Evolutionary conservation across 2,888 invertebrate species (phyloP).

Genomic region (Folsomia manolachei): DNA sequence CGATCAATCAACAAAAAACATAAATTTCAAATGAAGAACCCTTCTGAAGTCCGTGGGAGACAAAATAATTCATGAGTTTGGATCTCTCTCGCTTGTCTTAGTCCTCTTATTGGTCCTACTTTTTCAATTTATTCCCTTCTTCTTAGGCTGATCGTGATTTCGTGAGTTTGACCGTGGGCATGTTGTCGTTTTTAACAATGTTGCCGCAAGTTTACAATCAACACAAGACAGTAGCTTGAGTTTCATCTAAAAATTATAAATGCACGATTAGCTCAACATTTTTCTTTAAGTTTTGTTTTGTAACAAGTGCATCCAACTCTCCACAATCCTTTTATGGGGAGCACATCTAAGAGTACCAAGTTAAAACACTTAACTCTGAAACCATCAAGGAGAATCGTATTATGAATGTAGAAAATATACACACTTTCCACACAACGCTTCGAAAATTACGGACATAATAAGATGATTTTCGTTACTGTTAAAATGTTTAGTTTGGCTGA

Average conservation of each 20-base stretch:
- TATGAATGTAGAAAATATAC: too few species aligned
- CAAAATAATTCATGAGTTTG: constrained; percentile 16
- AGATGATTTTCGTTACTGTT: too few species aligned
- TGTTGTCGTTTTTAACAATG: background rate
- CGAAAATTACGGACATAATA: too few species aligned
- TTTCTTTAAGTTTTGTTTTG: background rate
- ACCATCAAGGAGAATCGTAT: too few species aligned
- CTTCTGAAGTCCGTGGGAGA: constrained; percentile 17
- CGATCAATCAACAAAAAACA: background rate
- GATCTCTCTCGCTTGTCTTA: background rate
- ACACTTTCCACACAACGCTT: too few species aligned
- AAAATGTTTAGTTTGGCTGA: too few species aligned
- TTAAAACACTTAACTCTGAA: too few species aligned
- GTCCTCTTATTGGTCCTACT: too few species aligned
- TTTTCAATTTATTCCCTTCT: too few species aligned
- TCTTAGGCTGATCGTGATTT: constrained; percentile 12
- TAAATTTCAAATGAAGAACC: constrained; percentile 21
- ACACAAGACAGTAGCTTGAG: background rate
- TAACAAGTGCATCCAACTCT: background rate
- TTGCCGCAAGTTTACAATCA: background rate
- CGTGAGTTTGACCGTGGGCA: constrained; percentile 19
- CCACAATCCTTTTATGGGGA: too few species aligned
- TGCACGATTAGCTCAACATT: constrained; percentile 3
- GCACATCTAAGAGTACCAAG: too few species aligned
- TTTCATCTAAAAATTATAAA: constrained; percentile 3